Percentiles rank a stretch among this genome's conserved stretches.
These are phyloP conservation scores for Cataglyphis cursor DNA, from an alignment of 2,888 invertebrate genomes.

Conservation along the genomic window DNA sequence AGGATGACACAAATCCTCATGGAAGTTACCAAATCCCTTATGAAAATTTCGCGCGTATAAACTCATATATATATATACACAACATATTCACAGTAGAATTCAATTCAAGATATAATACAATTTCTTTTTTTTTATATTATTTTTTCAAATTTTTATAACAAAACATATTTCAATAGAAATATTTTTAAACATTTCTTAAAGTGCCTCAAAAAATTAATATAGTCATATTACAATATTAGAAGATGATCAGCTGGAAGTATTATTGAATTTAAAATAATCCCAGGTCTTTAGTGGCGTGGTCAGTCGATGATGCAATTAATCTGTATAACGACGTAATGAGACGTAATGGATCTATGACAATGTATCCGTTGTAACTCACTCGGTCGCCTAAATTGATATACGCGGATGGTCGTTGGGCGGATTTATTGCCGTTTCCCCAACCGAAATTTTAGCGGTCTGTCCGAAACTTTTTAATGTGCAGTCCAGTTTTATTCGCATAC, in stretches of 20 bases:
- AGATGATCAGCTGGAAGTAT: slow-evolving; percentile 6
- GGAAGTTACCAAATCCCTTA: slow-evolving; percentile 61
- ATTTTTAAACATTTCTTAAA: neutral
- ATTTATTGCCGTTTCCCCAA: slow-evolving; percentile 48
- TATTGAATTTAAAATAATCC: slow-evolving; percentile 2
- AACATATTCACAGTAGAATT: neutral
- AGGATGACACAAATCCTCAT: slow-evolving; percentile 78
- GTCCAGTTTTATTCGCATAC: slow-evolving; percentile 20
- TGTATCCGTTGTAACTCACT: slow-evolving; percentile 24
- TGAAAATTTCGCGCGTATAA: slow-evolving; percentile 56
- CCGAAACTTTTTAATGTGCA: slow-evolving; percentile 54
- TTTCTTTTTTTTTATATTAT: neutral
- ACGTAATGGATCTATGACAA: slow-evolving; percentile 42
- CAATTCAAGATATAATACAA: neutral
- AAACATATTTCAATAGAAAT: neutral
- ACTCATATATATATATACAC: neutral
- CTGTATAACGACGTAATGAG: slow-evolving; percentile 23
- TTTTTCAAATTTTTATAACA: neutral
- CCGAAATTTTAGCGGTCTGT: slow-evolving; percentile 47
- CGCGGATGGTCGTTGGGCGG: slow-evolving; percentile 17
- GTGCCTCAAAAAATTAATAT: neutral
- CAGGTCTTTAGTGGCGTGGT: neutral
- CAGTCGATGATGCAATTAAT: slow-evolving; percentile 19
- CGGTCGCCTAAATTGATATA: slow-evolving; percentile 51
- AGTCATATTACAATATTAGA: slow-evolving; percentile 14